Conservation (phyloP, 2,888 invertebrate species). For the Cryptocephalus moraei region DNA sequence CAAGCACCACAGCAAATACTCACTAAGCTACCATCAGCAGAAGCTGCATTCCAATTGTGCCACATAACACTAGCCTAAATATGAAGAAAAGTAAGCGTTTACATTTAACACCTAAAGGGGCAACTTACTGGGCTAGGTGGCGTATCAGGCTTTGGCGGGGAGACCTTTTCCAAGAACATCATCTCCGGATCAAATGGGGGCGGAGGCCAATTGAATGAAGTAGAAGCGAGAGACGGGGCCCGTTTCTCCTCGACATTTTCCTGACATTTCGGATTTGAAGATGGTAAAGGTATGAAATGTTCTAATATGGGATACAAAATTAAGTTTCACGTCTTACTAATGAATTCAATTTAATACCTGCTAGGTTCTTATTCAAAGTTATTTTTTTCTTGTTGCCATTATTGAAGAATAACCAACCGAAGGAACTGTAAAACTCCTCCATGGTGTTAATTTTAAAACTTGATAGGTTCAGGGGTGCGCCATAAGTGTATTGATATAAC, state of each 20-base stretch:
- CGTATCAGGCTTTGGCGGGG: conserved; percentile 41
- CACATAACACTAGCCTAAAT: conserved; percentile 8
- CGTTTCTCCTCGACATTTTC: conserved; percentile 9
- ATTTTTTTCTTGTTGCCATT: conserved; percentile 36
- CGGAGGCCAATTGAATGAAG: conserved; percentile 22
- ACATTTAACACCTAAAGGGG: neutral
- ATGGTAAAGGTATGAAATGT: conserved; percentile 26
- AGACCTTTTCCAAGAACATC: conserved; percentile 12
- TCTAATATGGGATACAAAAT: conserved; percentile 17
- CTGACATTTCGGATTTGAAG: conserved; percentile 4
- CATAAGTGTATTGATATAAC: conserved; percentile 26
- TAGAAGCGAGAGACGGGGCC: conserved; percentile 26
- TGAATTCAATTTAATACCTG: conserved; percentile 25
- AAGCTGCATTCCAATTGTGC: conserved; percentile 7
- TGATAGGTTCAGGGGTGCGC: conserved; percentile 26
- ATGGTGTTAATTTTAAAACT: conserved; percentile 28
- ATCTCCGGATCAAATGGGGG: conserved; percentile 14
- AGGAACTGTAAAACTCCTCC: conserved; percentile 29
- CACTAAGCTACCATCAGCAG: conserved; percentile 11
- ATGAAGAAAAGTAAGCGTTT: too few relatives aligned
- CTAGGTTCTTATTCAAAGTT: conserved; percentile 41
- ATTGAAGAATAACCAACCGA: conserved; percentile 32
- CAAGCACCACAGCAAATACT: neutral
- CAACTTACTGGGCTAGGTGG: conserved; percentile 36
- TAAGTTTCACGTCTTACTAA: too few relatives aligned